phyloP scores from a whole-genome alignment of 2,113 vertebrate species.

The Suricata suricatta region DNA sequence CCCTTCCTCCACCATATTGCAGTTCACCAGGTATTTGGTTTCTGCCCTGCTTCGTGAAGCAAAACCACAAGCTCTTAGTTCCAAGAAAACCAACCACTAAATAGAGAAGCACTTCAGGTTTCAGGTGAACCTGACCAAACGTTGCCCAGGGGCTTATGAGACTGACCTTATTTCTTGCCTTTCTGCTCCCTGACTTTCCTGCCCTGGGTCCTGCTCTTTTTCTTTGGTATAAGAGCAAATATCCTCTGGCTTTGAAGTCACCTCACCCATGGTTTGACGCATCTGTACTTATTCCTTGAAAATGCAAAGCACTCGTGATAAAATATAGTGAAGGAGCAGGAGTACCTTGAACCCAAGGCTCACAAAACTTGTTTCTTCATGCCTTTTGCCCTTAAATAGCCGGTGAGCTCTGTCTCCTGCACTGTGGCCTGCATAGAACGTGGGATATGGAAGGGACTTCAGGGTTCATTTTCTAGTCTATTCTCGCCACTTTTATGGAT shows the following conservation, averaged over 20 bases:
- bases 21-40: not conserved
- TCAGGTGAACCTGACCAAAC: not conserved
- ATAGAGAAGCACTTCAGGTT: not conserved
- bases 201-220: not conserved
- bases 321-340: not conserved
- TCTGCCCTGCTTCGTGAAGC: constrained; percentile 28
- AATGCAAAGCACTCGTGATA: not conserved
- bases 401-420: not conserved
- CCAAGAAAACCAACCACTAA: constrained; percentile 17
- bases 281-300: not conserved
- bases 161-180: not conserved
- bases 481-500: not conserved
- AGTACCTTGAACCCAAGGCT: not conserved
- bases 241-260: not conserved
- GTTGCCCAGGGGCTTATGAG: not conserved
- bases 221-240: not conserved
- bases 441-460: not conserved
- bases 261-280: not conserved
- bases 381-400: not conserved
- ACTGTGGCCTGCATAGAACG: not conserved
- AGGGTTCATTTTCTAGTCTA: not conserved
- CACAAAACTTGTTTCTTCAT: not conserved
- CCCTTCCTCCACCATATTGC: no score
- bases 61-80: constrained; percentile 36
- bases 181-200: not conserved